Base-by-base conservation (phyloP, 2,113 vertebrate genomes). In the Paramormyrops kingsleyae region DNA sequence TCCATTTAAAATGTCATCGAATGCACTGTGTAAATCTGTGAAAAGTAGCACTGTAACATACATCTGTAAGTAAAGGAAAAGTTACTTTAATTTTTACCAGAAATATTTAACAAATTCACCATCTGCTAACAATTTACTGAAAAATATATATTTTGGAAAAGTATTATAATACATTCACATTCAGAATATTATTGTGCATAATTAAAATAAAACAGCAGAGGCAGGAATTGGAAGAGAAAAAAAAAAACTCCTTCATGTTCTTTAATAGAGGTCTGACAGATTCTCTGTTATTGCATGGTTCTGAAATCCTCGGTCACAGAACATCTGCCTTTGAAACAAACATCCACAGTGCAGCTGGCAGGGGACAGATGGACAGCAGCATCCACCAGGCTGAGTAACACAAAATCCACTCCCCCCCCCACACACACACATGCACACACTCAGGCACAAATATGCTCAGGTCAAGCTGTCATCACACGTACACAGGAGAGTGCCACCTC, bases 201-300 rank as follows among this genome's bases (percentile, higher is more conserved):
- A 87, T 74, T 44, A 62, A 90, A 77, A 35, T 59, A 12, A 80
- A 19, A 80, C 74, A 80, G 35, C 50, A 88, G 90, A 87, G 56
- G 90, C 91, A 91, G 39, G 66, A 91, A 87, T 90, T 89, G 92
- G 19, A 56, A 53, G 15, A 52, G n/a, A 53, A 90, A 35, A 90
- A 70, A 89, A 90, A 35, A 90, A 87, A 90, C 9, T 90, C 89
- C 89, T 90, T 90, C 89, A 90, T 90, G 83, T 74, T 70, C 39
- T 70, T 70, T 90, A 70, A 50, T 87, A 35, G 74, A 83, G 31
- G 70, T 39, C 47, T 50, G 74, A 19, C 50, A 56, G 50, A 50
- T 53, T 46, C 49, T 39, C 88, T 56, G 88, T 50, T 89, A 50
- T 27, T 56, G 50, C 88, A 89, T 39, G 44, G 70, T 89, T 89